A percentile compares a stretch with the other conserved stretches of the same genome.
These are phyloP conservation scores for Nipponia nippon DNA, from an alignment of 2,113 vertebrate genomes.

Conservation along the genomic window DNA sequence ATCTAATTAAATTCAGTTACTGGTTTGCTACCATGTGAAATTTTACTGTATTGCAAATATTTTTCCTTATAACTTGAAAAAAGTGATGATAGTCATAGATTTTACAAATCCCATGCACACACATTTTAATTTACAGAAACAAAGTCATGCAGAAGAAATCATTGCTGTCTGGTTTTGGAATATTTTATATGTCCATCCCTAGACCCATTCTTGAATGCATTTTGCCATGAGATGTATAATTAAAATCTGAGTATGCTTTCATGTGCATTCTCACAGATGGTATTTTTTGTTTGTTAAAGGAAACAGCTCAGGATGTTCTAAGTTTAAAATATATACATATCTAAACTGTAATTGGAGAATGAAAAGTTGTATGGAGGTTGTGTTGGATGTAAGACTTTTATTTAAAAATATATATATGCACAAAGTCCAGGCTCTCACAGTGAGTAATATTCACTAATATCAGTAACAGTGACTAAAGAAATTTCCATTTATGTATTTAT, in stretches of 20 bases:
- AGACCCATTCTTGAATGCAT: constrained; percentile 41
- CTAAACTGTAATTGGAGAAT: constrained; percentile 46
- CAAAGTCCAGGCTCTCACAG: neutral
- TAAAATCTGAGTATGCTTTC: constrained; percentile 63
- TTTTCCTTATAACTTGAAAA: constrained; percentile 31
- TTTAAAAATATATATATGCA: neutral
- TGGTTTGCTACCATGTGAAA: neutral
- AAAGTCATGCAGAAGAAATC: constrained; percentile 41
- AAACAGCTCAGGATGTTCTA: constrained; percentile 62
- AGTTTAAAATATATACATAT: constrained; percentile 64
- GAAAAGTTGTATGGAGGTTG: constrained; percentile 47
- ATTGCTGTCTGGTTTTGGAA: constrained; percentile 4
- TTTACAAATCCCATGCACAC: constrained; percentile 33
- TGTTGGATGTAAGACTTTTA: constrained; percentile 9
- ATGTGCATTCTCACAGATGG: constrained; percentile 66
- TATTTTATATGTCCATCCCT: constrained; percentile 38
- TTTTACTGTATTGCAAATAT: constrained; percentile 33
- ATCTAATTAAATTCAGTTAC: constrained; percentile 41
- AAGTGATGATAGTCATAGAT: neutral
- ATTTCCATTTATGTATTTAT: neutral
- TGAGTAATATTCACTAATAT: neutral
- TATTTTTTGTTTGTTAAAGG: constrained; percentile 65
- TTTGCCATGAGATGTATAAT: constrained; percentile 60
- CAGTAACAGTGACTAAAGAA: neutral
- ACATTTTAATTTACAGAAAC: constrained; percentile 27